Evolutionary conservation across 2,113 vertebrate genomes (phyloP).

Genomic region (Oreochromis spilurus): DNA sequence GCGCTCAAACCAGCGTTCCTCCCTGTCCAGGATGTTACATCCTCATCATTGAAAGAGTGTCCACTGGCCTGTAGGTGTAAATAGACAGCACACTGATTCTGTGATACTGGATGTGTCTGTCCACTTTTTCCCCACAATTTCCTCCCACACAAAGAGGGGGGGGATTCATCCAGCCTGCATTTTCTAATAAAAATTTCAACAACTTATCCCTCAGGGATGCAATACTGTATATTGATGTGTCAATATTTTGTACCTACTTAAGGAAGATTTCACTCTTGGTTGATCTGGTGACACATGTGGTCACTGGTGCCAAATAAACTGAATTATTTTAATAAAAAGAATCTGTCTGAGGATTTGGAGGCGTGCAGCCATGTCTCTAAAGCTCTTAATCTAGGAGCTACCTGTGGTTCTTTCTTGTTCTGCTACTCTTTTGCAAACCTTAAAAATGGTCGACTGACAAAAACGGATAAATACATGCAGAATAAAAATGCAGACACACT

Average conservation of each 20-base stretch:
- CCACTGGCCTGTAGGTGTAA: background rate
- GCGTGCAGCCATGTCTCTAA: background rate
- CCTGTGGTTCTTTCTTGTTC: background rate
- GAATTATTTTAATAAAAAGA: background rate
- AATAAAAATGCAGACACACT: background rate
- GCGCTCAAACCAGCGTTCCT: background rate
- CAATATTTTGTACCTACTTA: background rate
- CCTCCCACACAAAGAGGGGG: background rate
- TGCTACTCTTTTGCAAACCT: background rate
- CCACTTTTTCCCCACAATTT: accelerated
- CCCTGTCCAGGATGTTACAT: background rate
- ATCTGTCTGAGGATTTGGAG: background rate
- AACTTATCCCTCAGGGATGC: background rate
- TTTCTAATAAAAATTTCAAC: background rate
- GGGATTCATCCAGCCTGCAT: background rate
- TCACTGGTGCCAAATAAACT: background rate
- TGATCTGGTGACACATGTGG: background rate
- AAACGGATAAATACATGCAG: background rate
- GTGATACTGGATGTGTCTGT: background rate
- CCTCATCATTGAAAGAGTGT: background rate
- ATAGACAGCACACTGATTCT: background rate
- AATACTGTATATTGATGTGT: background rate
- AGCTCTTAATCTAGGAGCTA: background rate
- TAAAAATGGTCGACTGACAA: background rate
- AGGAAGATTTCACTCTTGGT: background rate